Percentiles rank a stretch among this genome's conserved stretches.
phyloP scores from a whole-genome alignment of 2,797 vertebrate genomes.

The Vespertilio murinus region DNA sequence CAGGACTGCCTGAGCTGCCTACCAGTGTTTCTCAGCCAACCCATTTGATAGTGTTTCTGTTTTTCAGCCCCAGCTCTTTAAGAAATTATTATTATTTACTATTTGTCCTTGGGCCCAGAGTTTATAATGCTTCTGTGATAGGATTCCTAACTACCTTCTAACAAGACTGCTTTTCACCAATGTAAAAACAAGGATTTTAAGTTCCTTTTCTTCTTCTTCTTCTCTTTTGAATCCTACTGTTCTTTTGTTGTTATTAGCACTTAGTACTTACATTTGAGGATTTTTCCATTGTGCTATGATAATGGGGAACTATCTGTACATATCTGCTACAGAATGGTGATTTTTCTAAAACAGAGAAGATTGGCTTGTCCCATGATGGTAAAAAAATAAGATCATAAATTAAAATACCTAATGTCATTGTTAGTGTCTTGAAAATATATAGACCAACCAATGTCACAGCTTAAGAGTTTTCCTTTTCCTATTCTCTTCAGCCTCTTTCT shows the following conservation, averaged over 20 bases:
- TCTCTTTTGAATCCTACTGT: neutral
- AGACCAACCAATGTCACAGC: neutral
- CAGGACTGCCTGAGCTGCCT: neutral
- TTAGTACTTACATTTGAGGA: neutral
- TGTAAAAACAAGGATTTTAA: neutral
- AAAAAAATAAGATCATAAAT: slow-evolving; percentile 43
- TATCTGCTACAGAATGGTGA: neutral
- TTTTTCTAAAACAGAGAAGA: neutral
- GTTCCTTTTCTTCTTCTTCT: neutral
- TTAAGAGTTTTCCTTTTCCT: neutral
- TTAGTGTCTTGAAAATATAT: neutral
- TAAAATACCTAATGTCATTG: neutral
- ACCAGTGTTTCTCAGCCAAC: neutral
- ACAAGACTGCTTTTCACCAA: slow-evolving; percentile 1
- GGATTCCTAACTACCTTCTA: neutral
- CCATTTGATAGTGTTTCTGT: neutral
- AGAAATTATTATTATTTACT: neutral
- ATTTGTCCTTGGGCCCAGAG: neutral
- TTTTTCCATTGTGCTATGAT: neutral
- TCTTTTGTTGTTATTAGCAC: neutral
- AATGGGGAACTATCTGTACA: neutral
- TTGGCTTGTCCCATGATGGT: neutral
- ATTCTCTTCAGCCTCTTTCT: neutral
- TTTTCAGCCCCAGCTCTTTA: neutral
- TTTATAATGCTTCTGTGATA: neutral